Evolutionary conservation across 2,113 vertebrate genomes (phyloP).

Genomic region (Turdus rufiventris): DNA sequence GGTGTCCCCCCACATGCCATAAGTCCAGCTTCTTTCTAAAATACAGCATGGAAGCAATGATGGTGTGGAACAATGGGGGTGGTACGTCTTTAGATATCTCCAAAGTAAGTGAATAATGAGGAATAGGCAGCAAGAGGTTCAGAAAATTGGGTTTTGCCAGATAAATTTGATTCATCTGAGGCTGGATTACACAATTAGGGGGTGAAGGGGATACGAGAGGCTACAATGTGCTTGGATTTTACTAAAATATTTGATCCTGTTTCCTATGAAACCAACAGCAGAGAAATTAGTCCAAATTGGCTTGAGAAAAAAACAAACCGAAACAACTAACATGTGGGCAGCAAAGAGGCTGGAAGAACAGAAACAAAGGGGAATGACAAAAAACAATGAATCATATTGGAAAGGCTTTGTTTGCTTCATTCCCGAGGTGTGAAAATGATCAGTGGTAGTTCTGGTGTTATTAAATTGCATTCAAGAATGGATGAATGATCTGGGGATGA

Average conservation of each 20-base stretch:
- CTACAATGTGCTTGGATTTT: conserved; percentile 2
- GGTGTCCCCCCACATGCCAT: not conserved
- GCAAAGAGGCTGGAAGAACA: not conserved
- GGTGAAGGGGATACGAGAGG: not conserved
- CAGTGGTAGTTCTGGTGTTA: accelerated
- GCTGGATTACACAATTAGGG: not conserved
- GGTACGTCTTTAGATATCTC: not conserved
- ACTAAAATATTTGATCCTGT: not conserved
- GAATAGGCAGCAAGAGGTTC: not conserved
- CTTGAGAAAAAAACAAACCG: not conserved
- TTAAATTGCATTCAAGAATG: not conserved
- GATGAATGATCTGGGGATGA: not conserved
- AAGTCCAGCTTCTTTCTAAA: not conserved
- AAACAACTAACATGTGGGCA: not conserved
- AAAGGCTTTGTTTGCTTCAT: not conserved
- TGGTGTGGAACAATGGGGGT: not conserved
- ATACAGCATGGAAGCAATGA: not conserved
- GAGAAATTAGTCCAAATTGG: conserved; percentile 17
- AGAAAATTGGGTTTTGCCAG: not conserved
- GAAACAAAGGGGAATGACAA: not conserved
- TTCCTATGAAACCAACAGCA: not conserved
- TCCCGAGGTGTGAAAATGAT: not conserved
- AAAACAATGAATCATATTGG: not conserved
- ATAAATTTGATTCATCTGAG: conserved; percentile 18
- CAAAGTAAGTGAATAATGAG: not conserved